Conservation (phyloP, 2,113 vertebrate species). For the Lutjanus erythropterus region DNA sequence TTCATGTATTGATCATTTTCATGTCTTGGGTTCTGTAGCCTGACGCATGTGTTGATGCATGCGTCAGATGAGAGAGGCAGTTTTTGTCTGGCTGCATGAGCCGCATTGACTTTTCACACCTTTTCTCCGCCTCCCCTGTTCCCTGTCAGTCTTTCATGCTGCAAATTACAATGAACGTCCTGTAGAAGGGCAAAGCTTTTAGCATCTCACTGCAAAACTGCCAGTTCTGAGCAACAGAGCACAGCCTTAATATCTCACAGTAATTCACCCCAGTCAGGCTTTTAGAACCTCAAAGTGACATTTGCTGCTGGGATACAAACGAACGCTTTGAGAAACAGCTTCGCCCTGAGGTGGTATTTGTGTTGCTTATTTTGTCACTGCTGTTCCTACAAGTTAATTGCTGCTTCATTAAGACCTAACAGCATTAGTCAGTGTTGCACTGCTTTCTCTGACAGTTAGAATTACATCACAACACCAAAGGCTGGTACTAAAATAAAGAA, state of each 20-base stretch:
- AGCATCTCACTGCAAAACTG: constrained; percentile 35
- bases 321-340: constrained; percentile 14
- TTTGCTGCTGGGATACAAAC: constrained; percentile 20
- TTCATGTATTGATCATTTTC: neutral
- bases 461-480: constrained; percentile 1
- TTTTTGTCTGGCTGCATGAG: neutral
- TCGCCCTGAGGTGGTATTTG: constrained; percentile 18
- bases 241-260: constrained; percentile 11
- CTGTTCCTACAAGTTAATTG: constrained; percentile 26
- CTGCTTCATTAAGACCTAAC: constrained; percentile 27
- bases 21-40: neutral
- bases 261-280: constrained; percentile 21
- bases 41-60: neutral
- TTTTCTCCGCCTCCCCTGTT: neutral
- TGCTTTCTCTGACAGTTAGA: constrained; percentile 3
- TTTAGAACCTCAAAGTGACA: constrained; percentile 43
- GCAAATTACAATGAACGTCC: constrained; percentile 13
- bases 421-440: constrained; percentile 17
- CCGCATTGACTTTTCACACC: neutral
- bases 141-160: constrained; percentile 8
- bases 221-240: constrained; percentile 28
- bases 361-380: constrained; percentile 14
- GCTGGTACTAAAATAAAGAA: neutral
- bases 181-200: constrained; percentile 53
- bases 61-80: neutral